phyloP scores from a whole-genome alignment of 92 coral and sea anemone species.

The Actinostola sp. region DNA sequence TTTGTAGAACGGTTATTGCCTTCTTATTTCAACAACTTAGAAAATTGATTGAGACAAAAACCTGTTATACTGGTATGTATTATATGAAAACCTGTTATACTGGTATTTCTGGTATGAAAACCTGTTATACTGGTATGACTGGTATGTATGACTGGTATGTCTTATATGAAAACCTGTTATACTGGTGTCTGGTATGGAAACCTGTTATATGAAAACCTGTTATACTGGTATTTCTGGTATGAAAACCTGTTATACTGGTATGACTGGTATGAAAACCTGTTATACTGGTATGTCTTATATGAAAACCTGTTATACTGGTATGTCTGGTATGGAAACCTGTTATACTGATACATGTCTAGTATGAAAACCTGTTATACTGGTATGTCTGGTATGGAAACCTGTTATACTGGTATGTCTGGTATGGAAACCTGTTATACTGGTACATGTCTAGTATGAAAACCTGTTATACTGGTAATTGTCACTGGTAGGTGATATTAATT shows the following conservation, averaged over 20 bases:
- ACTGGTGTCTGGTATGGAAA: too few relatives aligned
- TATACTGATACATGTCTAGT: not conserved
- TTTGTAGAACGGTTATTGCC: slow-evolving; percentile 10
- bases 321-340: too few relatives aligned
- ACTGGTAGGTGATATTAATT: too few relatives aligned
- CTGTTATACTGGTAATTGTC: not conserved
- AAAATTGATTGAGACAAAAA: slow-evolving; percentile 1
- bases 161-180: not conserved
- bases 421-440: not conserved
- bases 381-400: too few relatives aligned
- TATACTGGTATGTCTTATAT: slow-evolving; percentile 1
- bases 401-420: not conserved
- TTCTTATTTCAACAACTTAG: slow-evolving; percentile 20
- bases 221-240: too few relatives aligned
- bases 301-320: too few relatives aligned
- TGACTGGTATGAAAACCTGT: not conserved
- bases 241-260: too few relatives aligned
- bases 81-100: not conserved
- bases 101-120: too few relatives aligned
- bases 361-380: not conserved
- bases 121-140: too few relatives aligned
- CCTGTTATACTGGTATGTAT: slow-evolving; percentile 6
- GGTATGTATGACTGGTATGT: slow-evolving; percentile 22
- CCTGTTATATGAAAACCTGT: not conserved
- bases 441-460: not conserved